phyloP scores from a whole-genome alignment of 2,797 vertebrate species.

The Anisognathus igniventris region DNA sequence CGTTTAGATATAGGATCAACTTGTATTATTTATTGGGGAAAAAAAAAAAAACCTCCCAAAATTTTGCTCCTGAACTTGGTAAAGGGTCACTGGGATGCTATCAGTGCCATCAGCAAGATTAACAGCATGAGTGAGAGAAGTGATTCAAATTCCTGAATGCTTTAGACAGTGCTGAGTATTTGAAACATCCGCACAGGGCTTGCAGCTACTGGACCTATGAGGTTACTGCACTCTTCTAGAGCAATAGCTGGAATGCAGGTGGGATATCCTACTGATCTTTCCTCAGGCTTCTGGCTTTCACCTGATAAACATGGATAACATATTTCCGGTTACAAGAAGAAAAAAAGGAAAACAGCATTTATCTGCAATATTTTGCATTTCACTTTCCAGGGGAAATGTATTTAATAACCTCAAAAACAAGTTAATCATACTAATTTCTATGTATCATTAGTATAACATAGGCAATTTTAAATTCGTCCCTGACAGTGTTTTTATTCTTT shows the following conservation, averaged over 20 bases:
- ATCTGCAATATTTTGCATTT: not conserved
- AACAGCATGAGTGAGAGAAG: not conserved
- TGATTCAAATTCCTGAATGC: not conserved
- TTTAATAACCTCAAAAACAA: not conserved
- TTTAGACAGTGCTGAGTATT: not conserved
- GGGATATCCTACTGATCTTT: slow-evolving; percentile 15
- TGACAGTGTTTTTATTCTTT: not conserved
- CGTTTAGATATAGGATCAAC: not conserved
- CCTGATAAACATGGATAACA: slow-evolving; percentile 19
- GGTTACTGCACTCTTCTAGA: not conserved
- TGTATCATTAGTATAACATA: not conserved
- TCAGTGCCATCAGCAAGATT: not conserved
- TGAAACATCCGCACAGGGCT: slow-evolving; percentile 41
- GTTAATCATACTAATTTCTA: not conserved
- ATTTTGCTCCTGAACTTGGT: not conserved
- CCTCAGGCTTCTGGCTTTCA: slow-evolving; percentile 18
- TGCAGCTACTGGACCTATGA: not conserved
- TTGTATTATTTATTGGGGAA: not conserved
- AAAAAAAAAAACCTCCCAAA: not conserved
- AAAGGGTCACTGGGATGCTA: not conserved
- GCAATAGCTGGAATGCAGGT: slow-evolving; percentile 22
- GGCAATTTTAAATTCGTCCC: not conserved
- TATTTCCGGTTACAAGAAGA: slow-evolving; percentile 34
- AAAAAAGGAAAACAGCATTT: not conserved
- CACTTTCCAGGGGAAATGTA: not conserved